These are phyloP conservation scores for Neolamprologus hecqui DNA, from an alignment of 2,113 vertebrate species.

Conservation along the genomic window DNA sequence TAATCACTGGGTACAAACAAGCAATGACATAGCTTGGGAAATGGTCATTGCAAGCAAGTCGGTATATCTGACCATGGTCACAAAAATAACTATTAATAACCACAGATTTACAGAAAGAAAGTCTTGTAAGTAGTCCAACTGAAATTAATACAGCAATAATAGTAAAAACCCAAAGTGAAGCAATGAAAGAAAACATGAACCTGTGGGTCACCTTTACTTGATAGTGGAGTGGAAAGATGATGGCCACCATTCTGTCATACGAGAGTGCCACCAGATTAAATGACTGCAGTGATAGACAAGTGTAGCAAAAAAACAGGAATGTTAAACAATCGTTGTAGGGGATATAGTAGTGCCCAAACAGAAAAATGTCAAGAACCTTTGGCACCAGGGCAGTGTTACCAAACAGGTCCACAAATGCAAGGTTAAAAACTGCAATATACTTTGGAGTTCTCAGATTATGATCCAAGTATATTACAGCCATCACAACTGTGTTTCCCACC, in stretches of 20 bases:
- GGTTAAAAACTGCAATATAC: constrained; percentile 65
- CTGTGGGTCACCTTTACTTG: constrained; percentile 12
- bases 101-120: constrained; percentile 61
- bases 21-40: constrained; percentile 5
- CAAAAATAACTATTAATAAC: constrained; percentile 65
- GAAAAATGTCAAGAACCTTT: constrained; percentile 61
- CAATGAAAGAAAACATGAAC: constrained; percentile 47
- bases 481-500: constrained; percentile 49
- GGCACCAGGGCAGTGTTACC: constrained; percentile 59
- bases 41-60: constrained; percentile 57
- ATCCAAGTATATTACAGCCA: constrained; percentile 51
- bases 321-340: constrained; percentile 59
- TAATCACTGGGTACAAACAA: neutral
- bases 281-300: constrained; percentile 55
- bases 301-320: constrained; percentile 63
- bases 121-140: constrained; percentile 39
- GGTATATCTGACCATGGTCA: constrained; percentile 55
- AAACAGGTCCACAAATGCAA: constrained; percentile 61
- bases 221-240: constrained; percentile 61
- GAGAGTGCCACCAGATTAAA: constrained; percentile 61
- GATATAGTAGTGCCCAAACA: constrained; percentile 49
- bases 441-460: constrained; percentile 60
- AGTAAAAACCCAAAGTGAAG: constrained; percentile 34
- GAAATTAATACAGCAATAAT: neutral
- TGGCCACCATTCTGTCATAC: constrained; percentile 68